Evolutionary conservation across 2,888 invertebrate genomes (phyloP), one percentile per base, ranked within the genome.

Genomic region (Ischnura elegans): DNA sequence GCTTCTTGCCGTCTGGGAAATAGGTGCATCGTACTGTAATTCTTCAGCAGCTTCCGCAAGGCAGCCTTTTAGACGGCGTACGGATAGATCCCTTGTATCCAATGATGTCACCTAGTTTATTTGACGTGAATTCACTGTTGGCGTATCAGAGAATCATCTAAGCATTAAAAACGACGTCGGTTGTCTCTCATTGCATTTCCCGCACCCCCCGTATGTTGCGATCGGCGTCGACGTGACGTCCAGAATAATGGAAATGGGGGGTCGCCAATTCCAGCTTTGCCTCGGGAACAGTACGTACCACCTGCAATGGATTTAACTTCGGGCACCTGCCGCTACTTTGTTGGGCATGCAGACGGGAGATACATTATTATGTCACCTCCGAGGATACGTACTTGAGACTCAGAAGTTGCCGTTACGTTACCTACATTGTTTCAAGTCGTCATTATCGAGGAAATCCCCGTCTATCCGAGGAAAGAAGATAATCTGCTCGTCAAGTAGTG

Each of bases 331-430:
- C 61, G 90, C 43, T 66, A 0, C 90, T 90, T 90, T 90, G 90
- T 90, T 90, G 90, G 43, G 61, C 43, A 43, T 90, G 90, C 66
- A 90, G 90, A 90, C 90, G 61, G 25, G 42, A 66, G 90, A 61
- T 61, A 43, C 55, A 43, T 43, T 76, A 36, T 76, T 10, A 76
- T 76, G 43, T 61, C 66, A 90, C 29, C 55, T 25, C 61, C 45
- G 55, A 61, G 61, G 43, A 43, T 61, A 66, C 43, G n/a, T 45
- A 43, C 21, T 25, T 0, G 43, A 90, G 90, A 42, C 42, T 90
- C 43, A n/a, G 43, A 90, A 90, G 43, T 61, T 43, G 42, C 90
- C 61, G 25, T 42, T 66, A 90, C 61, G 51, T 42, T 61, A 25
- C 55, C 61, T 21, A 55, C 55, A 90, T 90, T 61, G 66, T 43